Conservation (phyloP, 2,113 vertebrate species). For the Saccopteryx leptura region DNA sequence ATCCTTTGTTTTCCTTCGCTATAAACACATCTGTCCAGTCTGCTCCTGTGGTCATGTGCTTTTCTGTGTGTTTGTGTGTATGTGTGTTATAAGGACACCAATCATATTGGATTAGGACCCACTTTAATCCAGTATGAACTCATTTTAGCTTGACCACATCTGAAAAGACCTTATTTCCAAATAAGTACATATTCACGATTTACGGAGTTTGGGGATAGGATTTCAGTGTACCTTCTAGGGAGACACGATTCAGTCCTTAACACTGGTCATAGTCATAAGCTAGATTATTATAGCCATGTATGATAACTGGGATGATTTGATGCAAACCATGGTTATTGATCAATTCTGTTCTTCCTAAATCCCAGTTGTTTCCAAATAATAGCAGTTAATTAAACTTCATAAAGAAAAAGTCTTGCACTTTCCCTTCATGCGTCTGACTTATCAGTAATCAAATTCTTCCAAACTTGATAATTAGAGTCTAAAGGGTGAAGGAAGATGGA, state of each 20-base stretch:
- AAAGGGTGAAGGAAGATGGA: background rate
- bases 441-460: background rate
- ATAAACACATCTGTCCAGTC: background rate
- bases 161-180: background rate
- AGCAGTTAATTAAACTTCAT: background rate
- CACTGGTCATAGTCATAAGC: background rate
- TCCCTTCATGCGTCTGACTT: background rate
- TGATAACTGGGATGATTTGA: constrained; percentile 10
- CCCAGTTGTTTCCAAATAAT: constrained; percentile 19
- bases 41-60: background rate
- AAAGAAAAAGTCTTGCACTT: background rate
- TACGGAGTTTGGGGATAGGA: background rate
- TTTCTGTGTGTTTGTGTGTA: background rate
- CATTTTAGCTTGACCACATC: background rate
- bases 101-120: background rate
- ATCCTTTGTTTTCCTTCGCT: background rate
- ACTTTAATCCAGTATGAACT: background rate
- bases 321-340: constrained; percentile 2
- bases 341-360: constrained; percentile 39
- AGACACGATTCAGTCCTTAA: background rate
- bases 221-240: background rate
- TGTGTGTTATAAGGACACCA: background rate
- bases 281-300: background rate
- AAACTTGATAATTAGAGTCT: constrained; percentile 18
- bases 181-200: background rate